A percentile compares a stretch with the other conserved stretches of the same genome.
Evolutionary conservation across 2,113 vertebrate species (phyloP).

Genomic region (Rissa tridactyla): DNA sequence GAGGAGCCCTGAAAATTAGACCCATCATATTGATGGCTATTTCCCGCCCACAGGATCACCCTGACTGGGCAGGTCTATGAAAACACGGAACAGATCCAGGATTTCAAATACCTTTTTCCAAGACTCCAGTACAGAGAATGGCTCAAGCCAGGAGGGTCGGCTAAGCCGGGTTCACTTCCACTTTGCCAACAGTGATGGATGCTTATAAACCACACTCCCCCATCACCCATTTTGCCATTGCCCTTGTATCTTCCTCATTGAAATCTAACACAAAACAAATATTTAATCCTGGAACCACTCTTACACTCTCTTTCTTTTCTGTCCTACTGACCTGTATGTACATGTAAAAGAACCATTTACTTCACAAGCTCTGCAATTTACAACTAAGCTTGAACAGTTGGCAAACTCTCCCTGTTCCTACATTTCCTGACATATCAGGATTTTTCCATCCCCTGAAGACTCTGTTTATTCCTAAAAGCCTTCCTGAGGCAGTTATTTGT

Average conservation of each 20-base stretch:
- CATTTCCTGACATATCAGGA: background rate
- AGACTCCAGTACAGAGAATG: background rate
- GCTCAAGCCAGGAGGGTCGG: background rate
- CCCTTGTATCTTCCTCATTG: background rate
- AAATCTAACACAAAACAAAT: background rate
- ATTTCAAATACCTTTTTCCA: background rate
- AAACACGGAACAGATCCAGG: background rate
- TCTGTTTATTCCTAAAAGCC: background rate
- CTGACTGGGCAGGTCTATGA: background rate
- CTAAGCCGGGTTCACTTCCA: fast-evolving
- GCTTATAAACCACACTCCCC: background rate
- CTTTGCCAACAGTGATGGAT: background rate
- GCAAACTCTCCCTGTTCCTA: background rate
- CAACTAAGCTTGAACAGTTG: background rate
- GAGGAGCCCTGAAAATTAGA: background rate
- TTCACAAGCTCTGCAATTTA: background rate
- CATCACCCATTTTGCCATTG: background rate
- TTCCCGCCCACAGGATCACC: background rate
- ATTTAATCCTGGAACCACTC: background rate
- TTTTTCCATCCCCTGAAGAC: conserved; percentile 2
- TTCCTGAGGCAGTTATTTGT: background rate
- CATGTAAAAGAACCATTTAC: background rate
- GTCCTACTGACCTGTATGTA: background rate
- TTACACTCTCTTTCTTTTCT: background rate
- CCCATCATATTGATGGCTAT: background rate